Conservation (phyloP, 1,140 invertebrate species). For the Lordiphosa clarofinis region DNA sequence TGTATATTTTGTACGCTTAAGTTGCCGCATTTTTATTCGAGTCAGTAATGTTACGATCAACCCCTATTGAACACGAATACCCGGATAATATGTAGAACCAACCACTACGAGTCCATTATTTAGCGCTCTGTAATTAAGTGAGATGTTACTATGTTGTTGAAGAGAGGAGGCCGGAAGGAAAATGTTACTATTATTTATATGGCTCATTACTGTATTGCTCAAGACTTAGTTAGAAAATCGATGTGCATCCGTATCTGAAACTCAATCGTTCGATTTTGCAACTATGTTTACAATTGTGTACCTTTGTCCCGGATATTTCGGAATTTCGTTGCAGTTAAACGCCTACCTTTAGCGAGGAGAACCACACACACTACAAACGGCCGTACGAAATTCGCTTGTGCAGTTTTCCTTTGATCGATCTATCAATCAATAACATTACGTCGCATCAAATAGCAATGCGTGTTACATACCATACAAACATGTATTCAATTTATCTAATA, state of each 20-base stretch:
- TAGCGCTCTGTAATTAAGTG: background rate
- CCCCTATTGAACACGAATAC: background rate
- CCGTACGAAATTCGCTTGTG: no score
- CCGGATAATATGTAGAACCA: no score
- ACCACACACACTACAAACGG: no score
- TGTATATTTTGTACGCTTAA: constrained; percentile 12
- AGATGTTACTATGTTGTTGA: constrained; percentile 6
- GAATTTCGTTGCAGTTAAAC: no score
- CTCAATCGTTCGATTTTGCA: no score
- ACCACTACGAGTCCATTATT: background rate
- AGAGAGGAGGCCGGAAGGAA: background rate
- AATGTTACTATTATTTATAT: constrained; percentile 18
- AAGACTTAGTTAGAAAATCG: constrained; percentile 14
- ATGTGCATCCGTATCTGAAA: background rate
- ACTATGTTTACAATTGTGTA: background rate
- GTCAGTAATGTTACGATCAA: constrained; percentile 10
- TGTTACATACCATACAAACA: no score
- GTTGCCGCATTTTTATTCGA: constrained; percentile 11
- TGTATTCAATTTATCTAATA: no score
- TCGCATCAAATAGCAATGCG: no score
- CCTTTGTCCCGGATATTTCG: background rate
- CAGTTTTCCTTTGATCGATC: no score
- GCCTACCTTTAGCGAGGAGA: no score
- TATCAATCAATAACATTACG: no score
- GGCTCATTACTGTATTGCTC: background rate